Percentiles rank a stretch among this genome's conserved stretches.
Evolutionary conservation across 2,888 invertebrate species (phyloP).

Genomic region (Bellardia bayeri): DNA sequence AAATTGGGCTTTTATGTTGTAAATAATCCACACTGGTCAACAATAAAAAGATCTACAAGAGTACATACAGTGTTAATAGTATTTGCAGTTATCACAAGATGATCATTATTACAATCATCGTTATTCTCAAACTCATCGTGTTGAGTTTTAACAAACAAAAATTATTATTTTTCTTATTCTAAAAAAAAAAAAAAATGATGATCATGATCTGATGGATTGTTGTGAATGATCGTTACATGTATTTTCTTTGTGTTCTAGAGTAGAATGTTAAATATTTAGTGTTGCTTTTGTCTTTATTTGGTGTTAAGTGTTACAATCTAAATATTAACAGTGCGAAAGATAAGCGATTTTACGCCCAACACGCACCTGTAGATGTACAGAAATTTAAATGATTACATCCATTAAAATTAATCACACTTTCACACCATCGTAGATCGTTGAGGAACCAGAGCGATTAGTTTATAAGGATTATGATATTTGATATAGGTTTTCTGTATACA

Average conservation of each 20-base stretch:
- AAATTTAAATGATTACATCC: slow-evolving; percentile 28
- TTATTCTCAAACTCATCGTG: slow-evolving; percentile 8
- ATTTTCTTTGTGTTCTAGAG: neutral
- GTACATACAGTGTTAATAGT: slow-evolving; percentile 26
- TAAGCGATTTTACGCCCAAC: slow-evolving; percentile 72
- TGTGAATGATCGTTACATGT: slow-evolving; percentile 54
- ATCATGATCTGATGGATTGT: slow-evolving; percentile 68
- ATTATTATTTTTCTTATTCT: neutral
- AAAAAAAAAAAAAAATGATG: slow-evolving; percentile 19
- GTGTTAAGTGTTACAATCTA: slow-evolving; percentile 70
- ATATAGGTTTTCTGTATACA: neutral
- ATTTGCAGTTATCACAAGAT: slow-evolving; percentile 45
- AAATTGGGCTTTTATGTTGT: slow-evolving; percentile 74
- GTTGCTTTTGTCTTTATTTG: slow-evolving; percentile 44
- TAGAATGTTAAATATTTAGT: neutral
- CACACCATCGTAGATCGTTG: neutral
- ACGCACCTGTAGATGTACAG: slow-evolving; percentile 69
- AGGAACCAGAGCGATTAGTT: neutral
- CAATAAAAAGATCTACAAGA: neutral
- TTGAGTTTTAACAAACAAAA: slow-evolving; percentile 57
- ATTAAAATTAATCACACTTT: slow-evolving; percentile 32
- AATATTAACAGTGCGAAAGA: slow-evolving; percentile 70
- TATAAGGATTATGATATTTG: neutral
- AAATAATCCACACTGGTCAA: slow-evolving; percentile 22
- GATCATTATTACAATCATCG: slow-evolving; percentile 36